Base-by-base conservation (phyloP, 2,797 vertebrate species). In the Pipistrellus nathusii region DNA sequence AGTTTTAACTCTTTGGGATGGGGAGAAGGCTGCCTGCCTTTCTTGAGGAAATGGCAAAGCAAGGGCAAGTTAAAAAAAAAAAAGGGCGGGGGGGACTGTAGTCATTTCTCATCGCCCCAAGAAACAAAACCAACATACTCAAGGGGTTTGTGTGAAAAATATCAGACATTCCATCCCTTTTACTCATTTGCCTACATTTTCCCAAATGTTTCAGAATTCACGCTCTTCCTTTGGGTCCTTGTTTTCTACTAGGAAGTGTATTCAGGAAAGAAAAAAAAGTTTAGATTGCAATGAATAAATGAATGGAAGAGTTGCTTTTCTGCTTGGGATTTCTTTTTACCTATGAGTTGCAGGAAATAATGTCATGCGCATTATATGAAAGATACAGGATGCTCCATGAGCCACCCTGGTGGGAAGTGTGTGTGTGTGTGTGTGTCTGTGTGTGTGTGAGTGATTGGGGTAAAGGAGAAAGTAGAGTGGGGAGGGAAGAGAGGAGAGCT, bases 1-100 rank as follows among this genome's bases (percentile, higher is more conserved):
- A 97, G 97, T 95, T 97, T 98, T 98, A 98, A 98, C 98, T 97
- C 96, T 98, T 98, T 98, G 90, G 97, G 96, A 95, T 78, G 96
- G 84, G 75, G 90, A 87, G 0, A 20, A 82, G 46, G 44, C 57
- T 95, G 94, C 87, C 90, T 98, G 94, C 96, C 95, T 97, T 98
- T 96, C 96, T 98, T 91, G 97, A 98, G 78, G 98, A 97, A 97
- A 97, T 96, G 96, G 97, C 97, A 96, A 97, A 94, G 59, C 97
- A 97, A 98, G 97, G 98, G 97, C 96, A 88, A 96, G 96, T 97
- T 97, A 90, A 75, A 62, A 59, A 27, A 13, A 27, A 27, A 20
- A 23, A 6, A 5, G 41, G 8, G 94, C 86, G 90, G 94, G 94
- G 89, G 91, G 95, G 97, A 98, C 98, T 98, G 94, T 94, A 95